A percentile compares a stretch with the other conserved stretches of the same genome.
These are phyloP conservation scores for Pterocles gutturalis DNA, from an alignment of 2,113 vertebrate genomes.

Conservation along the genomic window DNA sequence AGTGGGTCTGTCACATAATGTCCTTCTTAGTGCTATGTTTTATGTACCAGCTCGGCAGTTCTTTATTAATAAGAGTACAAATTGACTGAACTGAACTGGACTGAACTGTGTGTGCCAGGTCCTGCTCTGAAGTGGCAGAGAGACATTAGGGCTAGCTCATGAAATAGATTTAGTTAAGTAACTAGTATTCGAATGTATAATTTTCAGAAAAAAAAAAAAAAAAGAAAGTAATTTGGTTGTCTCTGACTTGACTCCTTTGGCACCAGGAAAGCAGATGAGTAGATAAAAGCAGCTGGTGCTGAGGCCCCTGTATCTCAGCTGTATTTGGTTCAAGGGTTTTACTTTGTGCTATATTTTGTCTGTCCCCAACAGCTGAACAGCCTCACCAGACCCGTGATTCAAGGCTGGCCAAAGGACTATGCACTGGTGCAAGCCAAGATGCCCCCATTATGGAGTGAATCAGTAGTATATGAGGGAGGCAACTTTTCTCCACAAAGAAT, in stretches of 20 bases:
- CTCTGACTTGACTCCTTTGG: background rate
- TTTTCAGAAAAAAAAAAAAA: background rate
- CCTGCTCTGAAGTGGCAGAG: background rate
- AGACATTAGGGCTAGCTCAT: background rate
- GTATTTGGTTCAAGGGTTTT: background rate
- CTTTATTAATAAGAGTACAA: rapidly evolving
- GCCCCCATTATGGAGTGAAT: background rate
- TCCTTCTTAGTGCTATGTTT: background rate
- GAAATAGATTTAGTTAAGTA: background rate
- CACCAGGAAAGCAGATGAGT: background rate
- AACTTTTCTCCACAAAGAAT: background rate
- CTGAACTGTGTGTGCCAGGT: background rate
- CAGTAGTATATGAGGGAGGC: background rate
- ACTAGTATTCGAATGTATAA: background rate
- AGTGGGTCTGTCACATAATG: background rate
- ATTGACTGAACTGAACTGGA: too few species aligned
- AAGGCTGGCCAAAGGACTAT: background rate
- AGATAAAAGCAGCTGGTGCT: background rate
- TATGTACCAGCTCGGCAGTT: background rate
- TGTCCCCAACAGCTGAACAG: rapidly evolving
- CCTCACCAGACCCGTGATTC: background rate
- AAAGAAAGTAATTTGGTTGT: background rate
- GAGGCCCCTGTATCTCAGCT: background rate
- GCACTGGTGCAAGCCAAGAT: background rate
- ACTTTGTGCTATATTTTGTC: background rate